Percentiles rank a stretch among this genome's conserved stretches.
Conservation (phyloP, 53 echinoderm and acorn worm species). For the Henricia sp. region DNA sequence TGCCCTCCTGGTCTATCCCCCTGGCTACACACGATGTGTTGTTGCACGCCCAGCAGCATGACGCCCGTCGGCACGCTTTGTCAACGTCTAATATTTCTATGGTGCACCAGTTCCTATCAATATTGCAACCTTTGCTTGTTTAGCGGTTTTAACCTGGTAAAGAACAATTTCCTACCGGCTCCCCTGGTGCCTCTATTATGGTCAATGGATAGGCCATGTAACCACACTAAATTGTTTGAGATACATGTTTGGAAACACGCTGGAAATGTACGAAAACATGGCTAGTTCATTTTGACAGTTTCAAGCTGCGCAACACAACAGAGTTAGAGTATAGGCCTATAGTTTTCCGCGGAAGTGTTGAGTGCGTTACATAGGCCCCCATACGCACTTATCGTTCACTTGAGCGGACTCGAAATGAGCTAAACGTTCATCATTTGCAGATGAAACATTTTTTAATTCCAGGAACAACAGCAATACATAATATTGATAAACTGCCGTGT, state of each 20-base stretch:
- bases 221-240: not conserved
- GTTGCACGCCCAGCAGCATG: conserved; percentile 8
- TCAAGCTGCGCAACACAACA: too few relatives aligned
- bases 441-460: too few relatives aligned
- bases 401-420: too few relatives aligned
- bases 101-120: conserved; percentile 12
- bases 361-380: too few relatives aligned
- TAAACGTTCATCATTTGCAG: too few relatives aligned
- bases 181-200: too few relatives aligned
- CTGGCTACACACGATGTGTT: conserved; percentile 19
- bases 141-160: conserved; percentile 27
- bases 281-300: too few relatives aligned
- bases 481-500: too few relatives aligned
- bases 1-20: conserved; percentile 2
- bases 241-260: conserved; percentile 28
- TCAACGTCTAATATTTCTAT: conserved; percentile 11
- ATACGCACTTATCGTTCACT: too few relatives aligned
- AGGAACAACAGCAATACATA: too few relatives aligned
- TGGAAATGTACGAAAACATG: conserved; percentile 24
- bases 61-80: conserved; percentile 45
- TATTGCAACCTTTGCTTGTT: conserved; percentile 12
- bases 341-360: too few relatives aligned
- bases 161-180: conserved; percentile 27
- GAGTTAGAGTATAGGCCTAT: too few relatives aligned
- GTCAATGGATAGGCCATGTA: not conserved